Percentiles rank a stretch among this genome's conserved stretches.
phyloP scores from a whole-genome alignment of 1,140 invertebrate species.

The Melipona quadrifasciata region DNA sequence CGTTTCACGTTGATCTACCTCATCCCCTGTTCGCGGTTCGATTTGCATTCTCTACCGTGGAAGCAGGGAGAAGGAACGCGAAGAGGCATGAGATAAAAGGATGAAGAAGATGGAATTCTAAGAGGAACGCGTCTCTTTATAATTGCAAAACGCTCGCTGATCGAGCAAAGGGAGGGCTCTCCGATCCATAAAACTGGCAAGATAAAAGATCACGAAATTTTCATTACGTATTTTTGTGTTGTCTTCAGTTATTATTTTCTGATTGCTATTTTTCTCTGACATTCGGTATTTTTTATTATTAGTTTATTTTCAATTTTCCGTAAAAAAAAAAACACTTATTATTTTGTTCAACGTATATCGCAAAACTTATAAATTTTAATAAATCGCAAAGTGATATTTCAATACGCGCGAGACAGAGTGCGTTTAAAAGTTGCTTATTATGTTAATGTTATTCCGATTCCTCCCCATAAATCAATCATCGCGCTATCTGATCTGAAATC shows the following conservation, averaged over 20 bases:
- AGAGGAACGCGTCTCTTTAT: conserved; percentile 72
- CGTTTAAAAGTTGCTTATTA: not conserved
- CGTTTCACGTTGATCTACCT: conserved; percentile 58
- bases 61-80: conserved; percentile 31
- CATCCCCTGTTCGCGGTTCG: conserved; percentile 64
- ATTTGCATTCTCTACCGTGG: conserved; percentile 58
- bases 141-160: conserved; percentile 74
- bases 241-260: too few relatives aligned
- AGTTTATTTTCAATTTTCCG: not conserved
- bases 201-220: not conserved
- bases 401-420: too few relatives aligned
- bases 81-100: conserved; percentile 37
- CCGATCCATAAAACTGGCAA: conserved; percentile 68
- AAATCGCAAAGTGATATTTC: not conserved
- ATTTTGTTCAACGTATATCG: not conserved
- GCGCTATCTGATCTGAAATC: conserved; percentile 26
- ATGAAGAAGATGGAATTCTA: conserved; percentile 64
- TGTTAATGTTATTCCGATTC: conserved; percentile 3
- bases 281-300: not conserved
- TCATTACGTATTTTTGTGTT: too few relatives aligned
- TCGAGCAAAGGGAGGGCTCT: conserved; percentile 58
- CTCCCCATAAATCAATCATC: not conserved
- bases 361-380: not conserved
- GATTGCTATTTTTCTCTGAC: not conserved
- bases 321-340: too few relatives aligned